These are phyloP conservation scores for Steinernema carpocapsae DNA, from an alignment of 2,888 invertebrate species.

Conservation along the genomic window DNA sequence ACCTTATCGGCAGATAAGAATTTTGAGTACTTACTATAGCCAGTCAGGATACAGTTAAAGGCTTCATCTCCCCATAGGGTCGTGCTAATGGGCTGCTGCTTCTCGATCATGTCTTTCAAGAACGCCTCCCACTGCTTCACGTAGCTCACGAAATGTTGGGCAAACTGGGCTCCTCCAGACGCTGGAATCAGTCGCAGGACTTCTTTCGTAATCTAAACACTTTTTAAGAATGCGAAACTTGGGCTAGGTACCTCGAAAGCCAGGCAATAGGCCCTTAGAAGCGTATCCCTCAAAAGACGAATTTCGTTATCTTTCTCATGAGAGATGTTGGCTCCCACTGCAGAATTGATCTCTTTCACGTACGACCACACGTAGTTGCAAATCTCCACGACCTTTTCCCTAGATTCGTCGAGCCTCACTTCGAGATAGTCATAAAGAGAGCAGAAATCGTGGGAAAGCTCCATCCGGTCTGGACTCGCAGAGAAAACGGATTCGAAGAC, in stretches of 20 bases:
- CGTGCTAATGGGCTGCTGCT: constrained; percentile 24
- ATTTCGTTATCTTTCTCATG: constrained; percentile 37
- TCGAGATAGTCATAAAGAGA: constrained; percentile 44
- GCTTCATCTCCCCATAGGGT: constrained; percentile 51
- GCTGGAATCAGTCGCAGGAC: constrained; percentile 6
- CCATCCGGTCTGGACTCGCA: constrained; percentile 21
- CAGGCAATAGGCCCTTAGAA: constrained; percentile 44
- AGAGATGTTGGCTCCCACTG: neutral
- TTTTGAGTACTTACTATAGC: constrained; percentile 30
- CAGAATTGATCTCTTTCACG: constrained; percentile 38
- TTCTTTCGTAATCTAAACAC: constrained; percentile 14
- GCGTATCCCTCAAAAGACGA: constrained; percentile 41
- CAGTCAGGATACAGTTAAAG: constrained; percentile 46
- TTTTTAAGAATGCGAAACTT: neutral
- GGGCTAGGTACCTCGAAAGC: constrained; percentile 42
- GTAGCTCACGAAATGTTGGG: constrained; percentile 14
- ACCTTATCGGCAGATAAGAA: constrained; percentile 39
- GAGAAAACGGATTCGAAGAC: constrained; percentile 37
- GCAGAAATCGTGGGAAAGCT: constrained; percentile 43
- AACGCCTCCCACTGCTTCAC: constrained; percentile 24
- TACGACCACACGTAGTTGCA: constrained; percentile 46
- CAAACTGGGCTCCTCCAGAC: constrained; percentile 14
- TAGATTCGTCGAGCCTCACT: constrained; percentile 38
- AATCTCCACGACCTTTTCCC: constrained; percentile 39
- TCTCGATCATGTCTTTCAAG: constrained; percentile 8